A percentile compares a stretch with the other conserved stretches of the same genome.
phyloP scores from a whole-genome alignment of 2,113 vertebrate species.

The Microcebus lehilahytsara region DNA sequence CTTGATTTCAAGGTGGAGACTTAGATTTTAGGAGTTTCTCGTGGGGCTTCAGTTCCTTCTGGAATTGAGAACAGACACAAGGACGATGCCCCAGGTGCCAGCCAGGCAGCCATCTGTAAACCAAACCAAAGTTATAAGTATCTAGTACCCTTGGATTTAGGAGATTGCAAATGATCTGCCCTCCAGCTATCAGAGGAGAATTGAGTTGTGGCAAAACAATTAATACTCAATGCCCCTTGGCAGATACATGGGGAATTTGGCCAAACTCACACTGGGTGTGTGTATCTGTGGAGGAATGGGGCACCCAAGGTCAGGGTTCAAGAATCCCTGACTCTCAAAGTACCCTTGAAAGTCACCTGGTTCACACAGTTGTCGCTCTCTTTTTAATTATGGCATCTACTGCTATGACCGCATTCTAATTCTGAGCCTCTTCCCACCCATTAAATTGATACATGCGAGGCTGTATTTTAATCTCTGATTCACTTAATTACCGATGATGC shows the following conservation, averaged over 20 bases:
- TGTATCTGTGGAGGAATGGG: not conserved
- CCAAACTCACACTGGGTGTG: not conserved
- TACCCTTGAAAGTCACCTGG: not conserved
- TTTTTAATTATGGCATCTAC: not conserved
- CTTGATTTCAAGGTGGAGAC: not conserved
- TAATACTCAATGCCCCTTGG: not conserved
- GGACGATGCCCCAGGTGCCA: not conserved
- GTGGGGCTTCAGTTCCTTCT: not conserved
- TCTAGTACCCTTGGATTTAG: not conserved
- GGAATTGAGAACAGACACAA: not conserved
- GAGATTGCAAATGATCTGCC: not conserved
- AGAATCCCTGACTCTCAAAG: not conserved
- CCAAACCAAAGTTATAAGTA: not conserved
- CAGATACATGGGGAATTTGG: not conserved
- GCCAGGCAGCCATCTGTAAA: not conserved
- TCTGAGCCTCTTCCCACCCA: slow-evolving; percentile 1
- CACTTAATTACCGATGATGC: slow-evolving; percentile 27
- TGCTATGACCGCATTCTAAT: not conserved
- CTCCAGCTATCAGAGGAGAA: not conserved
- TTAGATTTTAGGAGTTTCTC: not conserved
- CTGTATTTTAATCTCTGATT: slow-evolving; percentile 50
- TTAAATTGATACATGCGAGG: not conserved
- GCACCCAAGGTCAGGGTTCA: not conserved
- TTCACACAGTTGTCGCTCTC: not conserved
- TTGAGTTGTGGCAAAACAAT: not conserved